These are phyloP conservation scores for Chaitophorus viminalis DNA, from an alignment of 2,888 invertebrate species.

Conservation along the genomic window DNA sequence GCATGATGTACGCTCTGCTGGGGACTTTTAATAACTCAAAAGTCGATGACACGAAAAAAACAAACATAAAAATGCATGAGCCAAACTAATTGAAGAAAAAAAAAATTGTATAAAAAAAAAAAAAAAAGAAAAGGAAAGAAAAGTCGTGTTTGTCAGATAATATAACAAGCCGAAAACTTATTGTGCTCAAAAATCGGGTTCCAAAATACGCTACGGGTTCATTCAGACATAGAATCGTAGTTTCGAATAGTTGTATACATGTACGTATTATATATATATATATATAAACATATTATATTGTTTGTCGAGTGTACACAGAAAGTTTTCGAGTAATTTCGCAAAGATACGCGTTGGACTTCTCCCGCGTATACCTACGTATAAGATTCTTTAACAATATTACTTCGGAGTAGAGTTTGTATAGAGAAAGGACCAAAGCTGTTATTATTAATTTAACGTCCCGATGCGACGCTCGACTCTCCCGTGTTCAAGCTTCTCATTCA, in stretches of 20 bases:
- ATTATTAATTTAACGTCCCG: slow-evolving; percentile 25
- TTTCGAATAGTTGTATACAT: not conserved
- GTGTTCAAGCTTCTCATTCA: not conserved
- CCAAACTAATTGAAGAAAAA: no score
- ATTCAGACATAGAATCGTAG: not conserved
- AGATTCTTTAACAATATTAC: slow-evolving; percentile 17
- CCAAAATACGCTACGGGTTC: not conserved
- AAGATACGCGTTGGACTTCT: not conserved
- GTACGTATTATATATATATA: not conserved
- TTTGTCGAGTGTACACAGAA: not conserved
- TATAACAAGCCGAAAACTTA: not conserved
- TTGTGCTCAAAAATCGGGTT: not conserved
- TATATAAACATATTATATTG: not conserved
- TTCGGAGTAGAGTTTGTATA: not conserved
- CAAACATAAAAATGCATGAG: no score
- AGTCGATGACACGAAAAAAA: no score
- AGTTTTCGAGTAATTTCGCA: slow-evolving; percentile 23
- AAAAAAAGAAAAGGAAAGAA: not conserved
- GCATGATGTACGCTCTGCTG: no score
- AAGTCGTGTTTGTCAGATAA: no score
- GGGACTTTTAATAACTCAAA: no score
- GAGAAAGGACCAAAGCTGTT: not conserved
- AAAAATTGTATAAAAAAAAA: no score
- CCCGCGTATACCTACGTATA: not conserved
- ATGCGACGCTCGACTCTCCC: not conserved